phyloP scores from a whole-genome alignment of 2,888 invertebrate genomes.

The Drosophila koepferae region DNA sequence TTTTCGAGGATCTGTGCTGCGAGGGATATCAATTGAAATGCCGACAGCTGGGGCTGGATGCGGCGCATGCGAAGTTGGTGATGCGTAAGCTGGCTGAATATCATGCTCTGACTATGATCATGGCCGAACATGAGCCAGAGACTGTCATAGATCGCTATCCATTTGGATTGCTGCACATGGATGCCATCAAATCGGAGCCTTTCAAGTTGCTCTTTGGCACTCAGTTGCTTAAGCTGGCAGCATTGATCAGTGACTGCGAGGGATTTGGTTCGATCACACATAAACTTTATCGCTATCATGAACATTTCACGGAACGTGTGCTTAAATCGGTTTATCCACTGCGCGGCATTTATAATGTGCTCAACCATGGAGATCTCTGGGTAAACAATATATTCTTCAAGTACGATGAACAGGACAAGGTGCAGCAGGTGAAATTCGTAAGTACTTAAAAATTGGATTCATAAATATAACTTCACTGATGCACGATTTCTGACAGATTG shows the following conservation, averaged over 20 bases:
- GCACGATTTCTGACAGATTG: constrained; percentile 70
- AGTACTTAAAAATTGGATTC: constrained; percentile 45
- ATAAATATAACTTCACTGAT: neutral
- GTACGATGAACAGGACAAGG: constrained; percentile 69
- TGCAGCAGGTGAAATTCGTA: constrained; percentile 85
- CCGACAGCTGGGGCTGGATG: constrained; percentile 86
- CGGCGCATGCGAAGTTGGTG: constrained; percentile 85
- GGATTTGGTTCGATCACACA: constrained; percentile 68
- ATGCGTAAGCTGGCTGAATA: constrained; percentile 86
- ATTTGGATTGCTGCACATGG: constrained; percentile 79
- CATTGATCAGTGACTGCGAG: constrained; percentile 66
- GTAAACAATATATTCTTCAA: constrained; percentile 86
- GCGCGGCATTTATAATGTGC: constrained; percentile 81
- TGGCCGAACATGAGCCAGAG: constrained; percentile 83
- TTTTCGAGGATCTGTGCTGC: constrained; percentile 84
- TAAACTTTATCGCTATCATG: constrained; percentile 78
- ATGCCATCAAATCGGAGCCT: constrained; percentile 78
- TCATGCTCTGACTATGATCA: constrained; percentile 86
- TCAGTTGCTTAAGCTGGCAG: constrained; percentile 78
- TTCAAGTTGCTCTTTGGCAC: constrained; percentile 82
- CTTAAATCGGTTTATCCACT: constrained; percentile 77
- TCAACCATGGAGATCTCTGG: constrained; percentile 87
- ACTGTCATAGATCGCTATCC: constrained; percentile 73
- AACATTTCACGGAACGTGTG: constrained; percentile 79
- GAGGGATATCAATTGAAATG: constrained; percentile 86